Conservation (phyloP, 2,113 vertebrate genomes). For the Cebus imitator region DNA sequence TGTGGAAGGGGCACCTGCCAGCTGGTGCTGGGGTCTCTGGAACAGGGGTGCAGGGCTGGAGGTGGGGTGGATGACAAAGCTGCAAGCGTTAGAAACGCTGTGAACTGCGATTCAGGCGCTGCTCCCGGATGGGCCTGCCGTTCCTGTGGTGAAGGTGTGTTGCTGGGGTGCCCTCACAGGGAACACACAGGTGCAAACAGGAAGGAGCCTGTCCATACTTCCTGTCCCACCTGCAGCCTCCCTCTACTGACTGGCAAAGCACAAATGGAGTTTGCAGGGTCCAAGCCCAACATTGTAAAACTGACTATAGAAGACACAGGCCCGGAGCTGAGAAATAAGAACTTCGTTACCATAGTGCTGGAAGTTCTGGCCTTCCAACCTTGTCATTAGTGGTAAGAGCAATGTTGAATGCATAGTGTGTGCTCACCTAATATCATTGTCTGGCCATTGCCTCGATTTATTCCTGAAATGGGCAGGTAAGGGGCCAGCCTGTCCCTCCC, state of each 20-base stretch:
- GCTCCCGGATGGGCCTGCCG: background rate
- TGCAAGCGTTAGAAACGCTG: background rate
- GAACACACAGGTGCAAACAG: background rate
- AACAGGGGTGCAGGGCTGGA: background rate
- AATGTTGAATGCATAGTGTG: background rate
- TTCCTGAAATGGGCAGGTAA: background rate
- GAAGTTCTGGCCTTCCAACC: background rate
- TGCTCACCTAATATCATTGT: background rate
- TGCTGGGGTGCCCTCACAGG: fast-evolving
- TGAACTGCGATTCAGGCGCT: background rate
- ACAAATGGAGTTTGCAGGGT: background rate
- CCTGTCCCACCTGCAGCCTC: background rate
- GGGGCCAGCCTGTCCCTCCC: background rate
- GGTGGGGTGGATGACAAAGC: background rate
- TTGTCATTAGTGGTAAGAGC: background rate
- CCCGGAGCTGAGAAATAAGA: background rate
- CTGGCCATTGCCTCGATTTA: background rate
- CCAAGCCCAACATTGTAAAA: background rate
- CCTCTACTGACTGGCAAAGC: background rate
- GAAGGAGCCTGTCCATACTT: background rate
- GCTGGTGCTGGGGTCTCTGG: background rate
- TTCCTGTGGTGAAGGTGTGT: background rate
- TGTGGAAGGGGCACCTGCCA: background rate
- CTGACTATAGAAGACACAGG: too few relatives aligned
- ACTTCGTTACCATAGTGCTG: fast-evolving